Evolutionary conservation across 2,797 vertebrate species (phyloP).

Genomic region (Falco concolor): DNA sequence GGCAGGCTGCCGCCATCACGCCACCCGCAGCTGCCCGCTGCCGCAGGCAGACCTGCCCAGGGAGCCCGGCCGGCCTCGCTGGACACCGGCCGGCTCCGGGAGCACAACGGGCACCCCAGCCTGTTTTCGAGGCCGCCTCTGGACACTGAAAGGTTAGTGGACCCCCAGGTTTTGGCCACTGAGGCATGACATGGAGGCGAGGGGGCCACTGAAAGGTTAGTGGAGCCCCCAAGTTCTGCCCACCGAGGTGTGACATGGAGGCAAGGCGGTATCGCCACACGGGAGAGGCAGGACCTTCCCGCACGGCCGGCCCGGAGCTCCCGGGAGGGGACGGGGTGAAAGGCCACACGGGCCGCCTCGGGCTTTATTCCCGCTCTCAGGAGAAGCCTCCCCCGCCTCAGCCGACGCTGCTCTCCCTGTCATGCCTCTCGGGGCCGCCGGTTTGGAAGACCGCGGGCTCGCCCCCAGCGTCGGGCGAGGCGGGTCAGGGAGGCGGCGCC

Average conservation of each 20-base stretch:
- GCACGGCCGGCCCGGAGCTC: not conserved
- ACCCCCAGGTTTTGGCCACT: not conserved
- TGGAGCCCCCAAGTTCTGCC: not conserved
- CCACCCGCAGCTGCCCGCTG: not conserved
- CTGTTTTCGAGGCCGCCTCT: not conserved
- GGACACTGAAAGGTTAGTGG: fast-evolving
- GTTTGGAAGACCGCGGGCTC: not conserved
- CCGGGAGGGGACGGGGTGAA: not conserved
- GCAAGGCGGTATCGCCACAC: fast-evolving
- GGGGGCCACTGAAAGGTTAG: no score
- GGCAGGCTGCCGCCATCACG: not conserved
- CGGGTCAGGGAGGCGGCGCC: not conserved
- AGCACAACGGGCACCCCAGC: not conserved
- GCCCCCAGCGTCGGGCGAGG: not conserved
- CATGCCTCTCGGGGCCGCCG: not conserved
- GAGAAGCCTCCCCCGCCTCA: not conserved
- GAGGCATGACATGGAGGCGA: not conserved
- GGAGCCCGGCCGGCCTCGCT: not conserved
- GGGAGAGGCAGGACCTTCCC: not conserved
- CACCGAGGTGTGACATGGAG: not conserved
- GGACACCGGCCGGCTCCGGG: not conserved
- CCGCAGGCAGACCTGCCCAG: not conserved
- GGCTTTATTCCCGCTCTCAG: no score
- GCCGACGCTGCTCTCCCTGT: no score
- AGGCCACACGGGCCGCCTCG: not conserved